Evolutionary conservation across 2,888 invertebrate species (phyloP).

Genomic region (Tenodera sinensis): DNA sequence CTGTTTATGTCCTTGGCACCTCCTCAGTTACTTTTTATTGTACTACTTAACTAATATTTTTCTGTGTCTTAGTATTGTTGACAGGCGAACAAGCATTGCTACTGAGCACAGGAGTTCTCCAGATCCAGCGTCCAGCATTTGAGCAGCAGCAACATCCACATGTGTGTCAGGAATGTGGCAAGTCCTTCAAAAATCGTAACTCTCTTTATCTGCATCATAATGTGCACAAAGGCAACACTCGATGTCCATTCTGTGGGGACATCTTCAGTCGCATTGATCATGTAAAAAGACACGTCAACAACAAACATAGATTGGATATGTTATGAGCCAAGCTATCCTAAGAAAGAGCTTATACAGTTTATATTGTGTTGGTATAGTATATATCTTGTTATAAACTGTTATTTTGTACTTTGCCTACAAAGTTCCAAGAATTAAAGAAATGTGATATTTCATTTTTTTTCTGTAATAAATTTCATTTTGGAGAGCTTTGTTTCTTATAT

Average conservation of each 20-base stretch:
- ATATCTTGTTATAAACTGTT: too few relatives aligned
- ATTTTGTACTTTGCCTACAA: too few relatives aligned
- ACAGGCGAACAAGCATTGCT: too few relatives aligned
- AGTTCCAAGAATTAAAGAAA: too few relatives aligned
- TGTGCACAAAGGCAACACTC: constrained; percentile 48
- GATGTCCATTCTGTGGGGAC: constrained; percentile 43
- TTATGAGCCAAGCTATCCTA: not conserved
- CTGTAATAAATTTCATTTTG: too few relatives aligned
- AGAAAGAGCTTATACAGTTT: too few relatives aligned
- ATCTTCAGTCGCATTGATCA: constrained; percentile 14
- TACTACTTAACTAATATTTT: not conserved
- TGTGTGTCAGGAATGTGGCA: constrained; percentile 20
- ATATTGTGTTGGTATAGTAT: too few relatives aligned
- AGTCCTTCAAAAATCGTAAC: constrained; percentile 23
- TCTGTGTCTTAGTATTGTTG: not conserved
- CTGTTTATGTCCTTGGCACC: too few relatives aligned
- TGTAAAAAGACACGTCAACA: not conserved
- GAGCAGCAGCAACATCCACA: not conserved
- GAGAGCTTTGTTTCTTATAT: too few relatives aligned
- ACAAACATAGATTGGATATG: not conserved
- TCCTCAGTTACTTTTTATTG: not conserved
- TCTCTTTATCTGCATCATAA: constrained; percentile 18
- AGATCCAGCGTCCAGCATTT: too few relatives aligned
- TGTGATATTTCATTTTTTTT: too few relatives aligned
- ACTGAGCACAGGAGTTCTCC: too few relatives aligned